phyloP scores from a whole-genome alignment of 2,797 vertebrate species.

The Acomys russatus region DNA sequence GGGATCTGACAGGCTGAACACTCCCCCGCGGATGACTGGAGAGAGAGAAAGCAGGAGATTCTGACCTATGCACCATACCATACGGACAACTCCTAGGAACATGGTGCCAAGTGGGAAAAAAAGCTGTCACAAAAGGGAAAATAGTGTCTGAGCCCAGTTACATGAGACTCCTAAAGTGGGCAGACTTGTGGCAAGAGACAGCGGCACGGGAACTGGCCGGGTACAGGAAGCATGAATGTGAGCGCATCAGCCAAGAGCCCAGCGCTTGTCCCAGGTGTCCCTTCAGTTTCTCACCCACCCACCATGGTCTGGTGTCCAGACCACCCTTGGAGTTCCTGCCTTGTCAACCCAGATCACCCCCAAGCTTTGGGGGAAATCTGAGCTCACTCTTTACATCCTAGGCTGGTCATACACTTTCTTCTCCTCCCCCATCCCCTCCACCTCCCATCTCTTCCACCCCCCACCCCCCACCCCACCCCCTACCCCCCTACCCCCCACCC shows the following conservation, averaged over 20 bases:
- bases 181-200: background rate
- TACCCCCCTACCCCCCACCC: too few relatives aligned
- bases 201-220: background rate
- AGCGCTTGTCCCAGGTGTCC: background rate
- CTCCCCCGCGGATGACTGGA: background rate
- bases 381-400: background rate
- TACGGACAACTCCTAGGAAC: background rate
- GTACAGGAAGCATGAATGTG: background rate
- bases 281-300: background rate
- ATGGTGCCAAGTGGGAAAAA: background rate
- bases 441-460: too few relatives aligned
- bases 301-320: background rate
- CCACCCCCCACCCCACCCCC: too few relatives aligned
- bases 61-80: fast-evolving
- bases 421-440: background rate
- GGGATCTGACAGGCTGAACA: background rate
- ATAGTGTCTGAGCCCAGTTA: background rate
- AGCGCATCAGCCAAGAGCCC: background rate
- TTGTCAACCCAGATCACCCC: background rate
- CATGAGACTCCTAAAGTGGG: background rate
- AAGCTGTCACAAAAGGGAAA: background rate
- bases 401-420: background rate
- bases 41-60: background rate
- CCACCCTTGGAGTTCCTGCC: background rate
- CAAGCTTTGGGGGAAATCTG: background rate